Base-by-base conservation (phyloP, 2,888 invertebrate genomes). In the Tuberolachnus salignus region DNA sequence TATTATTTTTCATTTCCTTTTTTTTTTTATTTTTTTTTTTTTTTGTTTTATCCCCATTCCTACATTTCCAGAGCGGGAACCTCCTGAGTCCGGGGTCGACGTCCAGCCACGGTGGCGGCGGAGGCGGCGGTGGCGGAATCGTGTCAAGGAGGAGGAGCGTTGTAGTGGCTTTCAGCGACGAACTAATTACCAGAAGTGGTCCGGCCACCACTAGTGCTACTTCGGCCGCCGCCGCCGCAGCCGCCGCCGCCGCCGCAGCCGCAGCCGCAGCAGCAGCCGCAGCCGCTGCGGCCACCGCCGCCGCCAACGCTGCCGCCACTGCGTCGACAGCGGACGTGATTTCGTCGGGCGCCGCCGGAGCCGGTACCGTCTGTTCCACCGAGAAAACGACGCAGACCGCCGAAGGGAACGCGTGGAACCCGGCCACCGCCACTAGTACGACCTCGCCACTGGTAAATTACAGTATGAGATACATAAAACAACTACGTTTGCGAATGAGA, bases 331-430 rank as follows among this genome's bases (percentile, higher is more conserved):
- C 81, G n/a, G 80, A 80, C 55, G 67, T 82, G 34, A 34, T 6
- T 34, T 34, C 34, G 34, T 6, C 34, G 3, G 34, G 3, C 16
- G 69, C 80, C 80, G 10, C 26, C 61, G 69, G 53, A 19, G 8
- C 63, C 10, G 42, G 42, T 16, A 82, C 81, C 55, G 81, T 83
- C 8, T 82, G 82, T 80, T 83, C 92, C 71, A 93, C 92, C 59
- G 94, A 94, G 85, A 94, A 94, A 86, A 94, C 93, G 90, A 94
- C 94, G 6, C 94, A 94, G 87, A 93, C 94, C 82, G 90, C 90
- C 64, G 91, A 91, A 84, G 91, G 91, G 69, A 91, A 90, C 84
- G 90, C 91, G 82, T 91, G 91, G 91, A 71, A 67, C 66, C 34
- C n/a, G n/a, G 19, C 46, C 44, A 49, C 53, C 16, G 53, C 46